Conservation (phyloP, 1,140 invertebrate genomes). For the Nymphalis io region DNA sequence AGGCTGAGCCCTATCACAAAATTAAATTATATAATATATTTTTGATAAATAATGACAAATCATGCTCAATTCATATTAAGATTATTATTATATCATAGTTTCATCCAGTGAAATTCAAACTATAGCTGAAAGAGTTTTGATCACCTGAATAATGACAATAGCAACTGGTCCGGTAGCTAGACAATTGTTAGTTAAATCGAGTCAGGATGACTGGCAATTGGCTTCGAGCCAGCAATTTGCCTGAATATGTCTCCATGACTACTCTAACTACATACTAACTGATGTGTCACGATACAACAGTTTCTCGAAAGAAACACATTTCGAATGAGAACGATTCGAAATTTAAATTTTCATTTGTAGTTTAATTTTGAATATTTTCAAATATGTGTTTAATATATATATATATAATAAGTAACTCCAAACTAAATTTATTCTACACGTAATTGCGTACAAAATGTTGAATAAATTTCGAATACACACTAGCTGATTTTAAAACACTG, state of each 20-base stretch:
- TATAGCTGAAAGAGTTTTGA: slow-evolving; percentile 2
- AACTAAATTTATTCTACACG: too few species aligned
- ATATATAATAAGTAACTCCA: too few species aligned
- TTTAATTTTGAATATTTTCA: too few species aligned
- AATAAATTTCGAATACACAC: too few species aligned
- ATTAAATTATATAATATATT: too few species aligned
- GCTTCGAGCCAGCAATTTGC: slow-evolving; percentile 24
- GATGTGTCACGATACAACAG: not conserved
- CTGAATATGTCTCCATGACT: slow-evolving; percentile 31
- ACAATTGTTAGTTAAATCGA: slow-evolving; percentile 39
- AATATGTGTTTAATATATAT: too few species aligned
- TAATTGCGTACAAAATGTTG: too few species aligned
- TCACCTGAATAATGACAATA: slow-evolving; percentile 16
- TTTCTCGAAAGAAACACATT: not conserved
- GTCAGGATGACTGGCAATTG: slow-evolving; percentile 31
- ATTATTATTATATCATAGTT: not conserved
- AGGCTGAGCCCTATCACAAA: too few species aligned
- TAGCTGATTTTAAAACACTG: too few species aligned
- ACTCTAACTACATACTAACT: slow-evolving; percentile 16
- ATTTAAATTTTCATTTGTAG: too few species aligned
- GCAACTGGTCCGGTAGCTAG: slow-evolving; percentile 12
- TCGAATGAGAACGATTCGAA: not conserved
- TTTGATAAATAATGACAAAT: too few species aligned
- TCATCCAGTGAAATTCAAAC: not conserved
- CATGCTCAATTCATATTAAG: too few species aligned